Conservation (phyloP, 92 coral and sea anemone genomes). For the Umimayanthus chanpuru region DNA sequence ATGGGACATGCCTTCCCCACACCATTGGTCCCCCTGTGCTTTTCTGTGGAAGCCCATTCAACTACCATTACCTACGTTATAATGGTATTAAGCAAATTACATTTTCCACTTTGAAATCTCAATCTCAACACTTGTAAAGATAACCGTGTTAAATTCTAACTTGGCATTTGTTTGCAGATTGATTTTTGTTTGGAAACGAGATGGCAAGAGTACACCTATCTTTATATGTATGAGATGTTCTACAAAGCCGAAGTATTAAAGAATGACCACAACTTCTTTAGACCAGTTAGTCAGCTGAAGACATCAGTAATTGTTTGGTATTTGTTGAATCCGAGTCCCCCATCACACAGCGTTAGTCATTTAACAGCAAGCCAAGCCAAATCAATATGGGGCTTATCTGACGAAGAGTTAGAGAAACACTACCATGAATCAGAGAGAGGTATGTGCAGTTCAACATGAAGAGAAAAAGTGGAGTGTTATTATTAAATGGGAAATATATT, state of each 20-base stretch:
- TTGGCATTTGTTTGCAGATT: conserved; percentile 67
- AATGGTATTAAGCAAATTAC: neutral
- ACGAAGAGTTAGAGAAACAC: conserved; percentile 89
- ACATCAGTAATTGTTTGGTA: conserved; percentile 99
- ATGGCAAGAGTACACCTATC: conserved; percentile 94
- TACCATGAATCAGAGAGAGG: conserved; percentile 91
- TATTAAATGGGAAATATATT: neutral
- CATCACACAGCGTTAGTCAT: conserved; percentile 97
- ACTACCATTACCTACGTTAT: neutral
- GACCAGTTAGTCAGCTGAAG: conserved; percentile 99
- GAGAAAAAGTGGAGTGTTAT: neutral
- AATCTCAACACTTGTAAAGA: neutral
- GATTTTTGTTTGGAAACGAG: conserved; percentile 88
- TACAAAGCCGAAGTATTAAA: conserved; percentile 97
- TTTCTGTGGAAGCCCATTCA: too few relatives aligned
- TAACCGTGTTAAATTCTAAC: neutral
- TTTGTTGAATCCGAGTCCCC: conserved; percentile 89
- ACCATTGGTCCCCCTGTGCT: too few relatives aligned
- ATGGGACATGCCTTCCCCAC: too few relatives aligned
- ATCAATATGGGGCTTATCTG: conserved; percentile 99
- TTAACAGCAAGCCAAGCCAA: conserved; percentile 99
- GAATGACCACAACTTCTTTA: conserved; percentile 97
- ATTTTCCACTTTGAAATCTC: too few relatives aligned
- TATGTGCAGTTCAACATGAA: conserved; percentile 36
- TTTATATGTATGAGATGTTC: conserved; percentile 97